A percentile compares a stretch with the other conserved stretches of the same genome.
phyloP scores from a whole-genome alignment of 1,140 invertebrate genomes.

The Pseudomyrmex gracilis region DNA sequence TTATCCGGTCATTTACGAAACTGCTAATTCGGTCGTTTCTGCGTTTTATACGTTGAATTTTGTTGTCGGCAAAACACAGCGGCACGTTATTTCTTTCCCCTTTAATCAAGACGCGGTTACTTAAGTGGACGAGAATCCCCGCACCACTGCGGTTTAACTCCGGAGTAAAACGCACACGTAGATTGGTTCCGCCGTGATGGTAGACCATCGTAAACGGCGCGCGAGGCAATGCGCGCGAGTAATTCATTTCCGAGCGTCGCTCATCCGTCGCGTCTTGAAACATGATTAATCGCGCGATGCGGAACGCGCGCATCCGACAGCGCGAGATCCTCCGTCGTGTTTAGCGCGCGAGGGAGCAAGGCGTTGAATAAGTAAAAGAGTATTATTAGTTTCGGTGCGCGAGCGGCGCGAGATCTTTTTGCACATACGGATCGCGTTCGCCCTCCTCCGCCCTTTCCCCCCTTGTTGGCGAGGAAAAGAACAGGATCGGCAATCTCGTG shows the following conservation, averaged over 20 bases:
- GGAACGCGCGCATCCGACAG: not conserved
- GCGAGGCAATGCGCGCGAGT: slow-evolving; percentile 8
- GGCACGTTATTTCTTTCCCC: not conserved
- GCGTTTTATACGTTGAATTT: slow-evolving; percentile 12
- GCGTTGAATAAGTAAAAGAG: slow-evolving; percentile 44
- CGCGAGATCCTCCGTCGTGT: not conserved
- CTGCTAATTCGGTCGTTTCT: slow-evolving; percentile 23
- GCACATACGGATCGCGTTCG: not conserved
- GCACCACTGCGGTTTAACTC: too few species aligned
- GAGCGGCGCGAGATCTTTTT: not conserved
- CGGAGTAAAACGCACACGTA: not conserved
- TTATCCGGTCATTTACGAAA: not conserved
- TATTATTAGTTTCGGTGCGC: slow-evolving; percentile 11
- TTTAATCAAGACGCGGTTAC: slow-evolving; percentile 7
- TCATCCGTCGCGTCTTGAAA: slow-evolving; percentile 12
- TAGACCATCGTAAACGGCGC: not conserved
- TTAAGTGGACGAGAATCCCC: slow-evolving; percentile 11
- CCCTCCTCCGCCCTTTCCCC: not conserved
- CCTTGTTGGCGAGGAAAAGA: not conserved
- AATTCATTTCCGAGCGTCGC: slow-evolving; percentile 43
- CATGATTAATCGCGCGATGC: slow-evolving; percentile 39
- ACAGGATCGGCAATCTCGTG: not conserved
- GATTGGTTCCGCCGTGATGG: not conserved
- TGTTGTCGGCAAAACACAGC: not conserved
- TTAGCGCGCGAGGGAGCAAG: not conserved